These are phyloP conservation scores for Epirrhoe tristata DNA, from an alignment of 2,888 invertebrate genomes.

Conservation along the genomic window DNA sequence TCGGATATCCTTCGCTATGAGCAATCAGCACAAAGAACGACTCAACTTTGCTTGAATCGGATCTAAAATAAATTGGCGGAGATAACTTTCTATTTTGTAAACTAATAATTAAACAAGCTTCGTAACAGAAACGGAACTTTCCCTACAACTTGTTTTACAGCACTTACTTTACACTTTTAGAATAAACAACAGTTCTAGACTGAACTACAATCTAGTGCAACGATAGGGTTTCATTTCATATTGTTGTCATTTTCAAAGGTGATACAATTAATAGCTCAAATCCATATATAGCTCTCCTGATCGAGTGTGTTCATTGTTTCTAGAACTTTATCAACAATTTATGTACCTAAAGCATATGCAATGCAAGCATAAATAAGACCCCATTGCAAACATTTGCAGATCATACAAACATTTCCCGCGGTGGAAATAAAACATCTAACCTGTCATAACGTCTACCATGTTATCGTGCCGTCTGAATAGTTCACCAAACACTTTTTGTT, in stretches of 20 bases:
- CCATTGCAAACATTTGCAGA: too few species aligned
- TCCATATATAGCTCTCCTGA: too few species aligned
- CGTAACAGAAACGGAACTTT: constrained; percentile 19
- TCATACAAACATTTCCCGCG: too few species aligned
- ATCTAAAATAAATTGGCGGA: constrained; percentile 42
- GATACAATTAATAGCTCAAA: not conserved
- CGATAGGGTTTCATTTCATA: constrained; percentile 2
- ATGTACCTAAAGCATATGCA: too few species aligned
- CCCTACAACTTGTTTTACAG: constrained; percentile 17
- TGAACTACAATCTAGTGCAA: constrained; percentile 1
- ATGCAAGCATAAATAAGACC: too few species aligned
- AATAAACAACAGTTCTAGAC: constrained; percentile 1
- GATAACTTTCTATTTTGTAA: constrained; percentile 43
- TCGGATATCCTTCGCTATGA: constrained; percentile 57
- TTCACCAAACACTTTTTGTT: not conserved
- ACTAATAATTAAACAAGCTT: constrained; percentile 42
- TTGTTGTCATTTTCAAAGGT: not conserved
- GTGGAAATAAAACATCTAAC: too few species aligned
- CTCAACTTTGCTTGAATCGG: constrained; percentile 49
- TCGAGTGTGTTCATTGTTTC: too few species aligned
- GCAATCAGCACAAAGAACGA: constrained; percentile 54
- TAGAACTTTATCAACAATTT: not conserved
- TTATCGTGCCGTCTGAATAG: not conserved
- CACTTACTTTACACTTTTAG: constrained; percentile 19
- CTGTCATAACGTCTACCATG: too few species aligned